phyloP scores from a whole-genome alignment of 2,888 invertebrate genomes.

The Chloroclysta siterata region DNA sequence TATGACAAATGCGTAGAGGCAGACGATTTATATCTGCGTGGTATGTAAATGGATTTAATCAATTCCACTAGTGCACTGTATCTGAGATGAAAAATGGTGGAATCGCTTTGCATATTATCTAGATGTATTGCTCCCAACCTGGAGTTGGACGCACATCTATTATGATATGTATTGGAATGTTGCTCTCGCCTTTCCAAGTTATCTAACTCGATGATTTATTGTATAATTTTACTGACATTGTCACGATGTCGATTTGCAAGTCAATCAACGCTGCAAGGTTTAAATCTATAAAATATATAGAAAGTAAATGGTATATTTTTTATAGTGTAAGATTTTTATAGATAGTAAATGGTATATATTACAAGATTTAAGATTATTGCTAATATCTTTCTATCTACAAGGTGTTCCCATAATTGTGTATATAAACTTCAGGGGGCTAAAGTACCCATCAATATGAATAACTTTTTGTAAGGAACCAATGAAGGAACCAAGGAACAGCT shows the following conservation, averaged over 20 bases:
- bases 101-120: conserved; percentile 54
- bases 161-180: conserved; percentile 45
- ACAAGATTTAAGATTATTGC: no score
- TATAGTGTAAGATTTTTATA: no score
- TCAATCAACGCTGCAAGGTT: conserved; percentile 10
- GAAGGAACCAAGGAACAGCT: no score
- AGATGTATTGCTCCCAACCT: conserved; percentile 48
- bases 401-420: no score
- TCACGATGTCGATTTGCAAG: conserved; percentile 32
- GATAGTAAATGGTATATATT: no score
- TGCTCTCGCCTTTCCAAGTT: conserved; percentile 42
- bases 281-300: neutral
- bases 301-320: no score
- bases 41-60: conserved; percentile 70
- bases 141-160: conserved; percentile 48
- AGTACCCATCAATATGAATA: no score
- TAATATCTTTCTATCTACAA: no score
- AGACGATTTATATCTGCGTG: conserved; percentile 63
- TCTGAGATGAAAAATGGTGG: conserved; percentile 63
- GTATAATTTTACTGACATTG: conserved; percentile 33
- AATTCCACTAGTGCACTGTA: conserved; percentile 54
- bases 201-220: conserved; percentile 39
- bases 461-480: no score
- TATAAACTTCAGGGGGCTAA: no score
- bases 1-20: conserved; percentile 67